phyloP scores from a whole-genome alignment of 2,888 invertebrate genomes.

The Dynastes hyllus region DNA sequence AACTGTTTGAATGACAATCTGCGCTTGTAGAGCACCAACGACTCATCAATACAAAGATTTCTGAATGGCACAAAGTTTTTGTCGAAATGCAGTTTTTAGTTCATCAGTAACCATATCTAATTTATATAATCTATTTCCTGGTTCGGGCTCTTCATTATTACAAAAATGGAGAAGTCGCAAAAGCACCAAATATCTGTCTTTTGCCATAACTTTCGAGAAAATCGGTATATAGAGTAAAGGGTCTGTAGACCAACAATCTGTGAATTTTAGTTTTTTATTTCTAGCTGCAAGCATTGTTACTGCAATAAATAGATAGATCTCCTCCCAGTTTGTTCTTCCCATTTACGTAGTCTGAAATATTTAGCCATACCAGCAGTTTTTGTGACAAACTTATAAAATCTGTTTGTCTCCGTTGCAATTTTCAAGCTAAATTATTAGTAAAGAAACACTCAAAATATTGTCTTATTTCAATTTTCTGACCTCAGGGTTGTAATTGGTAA shows the following conservation, averaged over 20 bases:
- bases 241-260: neutral
- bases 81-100: slow-evolving; percentile 1
- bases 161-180: neutral
- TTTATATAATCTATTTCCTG: neutral
- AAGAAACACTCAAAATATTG: neutral
- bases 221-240: neutral
- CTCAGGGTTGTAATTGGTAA: too few relatives aligned
- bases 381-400: slow-evolving; percentile 16
- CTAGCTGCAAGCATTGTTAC: neutral
- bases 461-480: too few relatives aligned
- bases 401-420: neutral
- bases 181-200: neutral
- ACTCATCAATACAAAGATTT: neutral
- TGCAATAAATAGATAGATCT: neutral
- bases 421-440: neutral
- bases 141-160: neutral
- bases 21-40: too few relatives aligned
- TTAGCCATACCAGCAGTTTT: neutral
- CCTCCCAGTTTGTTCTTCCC: neutral
- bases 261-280: slow-evolving; percentile 4
- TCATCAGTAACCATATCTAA: neutral
- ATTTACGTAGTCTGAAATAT: neutral
- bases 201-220: neutral
- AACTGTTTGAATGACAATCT: too few relatives aligned
- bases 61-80: neutral